Evolutionary conservation across 1,140 invertebrate genomes (phyloP), one percentile per base, ranked within the genome.

Genomic region (Meloidogyne exigua): DNA sequence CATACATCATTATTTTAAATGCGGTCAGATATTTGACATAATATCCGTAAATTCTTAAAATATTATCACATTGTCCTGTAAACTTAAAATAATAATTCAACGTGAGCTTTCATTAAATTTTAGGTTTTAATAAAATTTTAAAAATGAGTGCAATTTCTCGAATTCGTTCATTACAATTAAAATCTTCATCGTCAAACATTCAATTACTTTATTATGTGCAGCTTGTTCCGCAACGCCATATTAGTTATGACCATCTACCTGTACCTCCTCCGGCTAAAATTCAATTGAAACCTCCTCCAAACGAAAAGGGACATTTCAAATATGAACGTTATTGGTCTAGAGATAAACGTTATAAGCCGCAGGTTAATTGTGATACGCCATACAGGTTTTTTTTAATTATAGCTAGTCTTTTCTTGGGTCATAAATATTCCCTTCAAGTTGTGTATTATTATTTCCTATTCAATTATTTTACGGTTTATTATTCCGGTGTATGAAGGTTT

Each of bases 351-450:
- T 73, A 73, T 26, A 26, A 28, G 21, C 18, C 62, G 11, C 49
- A 62, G 81, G 77, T 79, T 76, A 39, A 72, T 79, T 18, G 36
- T 77, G 32, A 70, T 25, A 42, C 36, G 26, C 5, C 23, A 67
- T 32, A 21, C 66, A 39, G 36, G 66, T 67, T 67, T 67, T 32
- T 18, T 21, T 67, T n/a, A 39, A 10, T 21, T 25, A 67, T 5
- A 18, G 7, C 5, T 26, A 26, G 26, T 65, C 26, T 23, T 39
- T 2, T 2, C 28, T 32, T n/a, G n/a, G n/a, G n/a, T n/a, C 28
- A 32, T 32, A 32, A 7, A 32, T 7, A 32, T 32, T 7, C 28
- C 7, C 7, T 32, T 7, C 28, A 32, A 3, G n/a, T n/a, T n/a
- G n/a, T n/a, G n/a, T n/a, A n/a, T n/a, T n/a, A n/a, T n/a, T n/a